Evolutionary conservation across 2,113 vertebrate species (phyloP), one percentile per base, ranked within the genome.

Genomic region (Edolisoma coerulescens): DNA sequence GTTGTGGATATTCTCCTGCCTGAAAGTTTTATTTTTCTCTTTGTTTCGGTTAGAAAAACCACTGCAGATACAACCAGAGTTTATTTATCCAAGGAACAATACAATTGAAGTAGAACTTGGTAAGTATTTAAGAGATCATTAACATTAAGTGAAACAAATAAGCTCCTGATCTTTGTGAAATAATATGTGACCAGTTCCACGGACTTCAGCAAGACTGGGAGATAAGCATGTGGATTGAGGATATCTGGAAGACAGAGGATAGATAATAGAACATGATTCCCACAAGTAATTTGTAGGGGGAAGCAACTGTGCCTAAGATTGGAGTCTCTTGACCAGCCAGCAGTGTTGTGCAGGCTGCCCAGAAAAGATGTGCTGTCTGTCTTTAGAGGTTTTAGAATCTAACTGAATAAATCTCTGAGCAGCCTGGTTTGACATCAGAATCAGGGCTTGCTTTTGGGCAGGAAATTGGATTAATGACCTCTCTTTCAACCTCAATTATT

Each of bases 11-110:
- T 71, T 9, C 74, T 81, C 53, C 44, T 84, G 8, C 52, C 60
- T 93, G n/a, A 87, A 82, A 13, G 16, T 41, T 59, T 50, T 28
- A 4, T 81, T 90, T 90, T 88, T 52, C 21, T 76, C 9, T 83
- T 92, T 76, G 2, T 85, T 95, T 92, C 7, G 94, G 14, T 91
- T 95, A 98, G 98, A 87, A 50, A 15, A 69, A 52, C 67, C 50
- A n/a, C 50, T 3, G 28, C 49, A 20, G 6, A 4, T 30, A 6
- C 69, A 11, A 37, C 98, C 99, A 41, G 59, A 97, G 64, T 97
- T 99, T 42, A 57, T 94, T 68, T 97, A 98, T 85, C 99, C 99
- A 0, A 79, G 64, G 26, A 98, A 98, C 49, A 97, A 98, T 27
- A 97, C 97, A 4, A 45, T 99, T 89, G 98, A 98, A 97, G 98